These are phyloP conservation scores for Mus pahari DNA, from an alignment of 2,113 vertebrate genomes.

Conservation along the genomic window DNA sequence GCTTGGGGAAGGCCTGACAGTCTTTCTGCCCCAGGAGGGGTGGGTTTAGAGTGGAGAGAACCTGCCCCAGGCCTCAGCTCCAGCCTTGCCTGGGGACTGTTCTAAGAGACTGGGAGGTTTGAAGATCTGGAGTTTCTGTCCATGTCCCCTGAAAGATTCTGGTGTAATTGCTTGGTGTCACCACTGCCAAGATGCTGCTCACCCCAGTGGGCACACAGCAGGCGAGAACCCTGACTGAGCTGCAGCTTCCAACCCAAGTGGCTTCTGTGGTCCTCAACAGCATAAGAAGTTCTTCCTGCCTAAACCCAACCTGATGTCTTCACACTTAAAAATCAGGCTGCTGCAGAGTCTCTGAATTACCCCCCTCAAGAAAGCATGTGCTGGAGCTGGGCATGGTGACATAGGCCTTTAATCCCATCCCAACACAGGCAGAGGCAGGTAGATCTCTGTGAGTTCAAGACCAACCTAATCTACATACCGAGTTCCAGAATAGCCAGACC, in stretches of 20 bases:
- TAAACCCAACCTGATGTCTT: background rate
- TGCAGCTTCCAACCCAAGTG: background rate
- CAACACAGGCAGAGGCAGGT: background rate
- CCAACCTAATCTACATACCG: background rate
- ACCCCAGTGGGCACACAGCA: accelerated
- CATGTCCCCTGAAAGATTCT: background rate
- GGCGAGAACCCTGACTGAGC: background rate
- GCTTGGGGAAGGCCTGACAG: too few species aligned
- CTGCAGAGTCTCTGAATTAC: background rate
- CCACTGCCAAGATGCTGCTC: background rate
- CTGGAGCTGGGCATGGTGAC: background rate
- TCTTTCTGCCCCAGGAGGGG: background rate
- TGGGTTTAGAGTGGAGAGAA: background rate
- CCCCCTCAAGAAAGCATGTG: background rate
- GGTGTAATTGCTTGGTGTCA: background rate
- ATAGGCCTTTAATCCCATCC: background rate
- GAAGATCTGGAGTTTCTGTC: background rate
- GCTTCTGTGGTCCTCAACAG: too few species aligned
- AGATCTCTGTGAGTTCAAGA: background rate
- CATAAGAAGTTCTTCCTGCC: background rate
- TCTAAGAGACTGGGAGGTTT: background rate
- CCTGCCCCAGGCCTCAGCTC: background rate
- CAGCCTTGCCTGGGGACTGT: background rate
- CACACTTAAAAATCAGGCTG: background rate
- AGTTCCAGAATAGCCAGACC: background rate